Base-by-base conservation (phyloP, 2,113 vertebrate species). In the Oryzias celebensis region DNA sequence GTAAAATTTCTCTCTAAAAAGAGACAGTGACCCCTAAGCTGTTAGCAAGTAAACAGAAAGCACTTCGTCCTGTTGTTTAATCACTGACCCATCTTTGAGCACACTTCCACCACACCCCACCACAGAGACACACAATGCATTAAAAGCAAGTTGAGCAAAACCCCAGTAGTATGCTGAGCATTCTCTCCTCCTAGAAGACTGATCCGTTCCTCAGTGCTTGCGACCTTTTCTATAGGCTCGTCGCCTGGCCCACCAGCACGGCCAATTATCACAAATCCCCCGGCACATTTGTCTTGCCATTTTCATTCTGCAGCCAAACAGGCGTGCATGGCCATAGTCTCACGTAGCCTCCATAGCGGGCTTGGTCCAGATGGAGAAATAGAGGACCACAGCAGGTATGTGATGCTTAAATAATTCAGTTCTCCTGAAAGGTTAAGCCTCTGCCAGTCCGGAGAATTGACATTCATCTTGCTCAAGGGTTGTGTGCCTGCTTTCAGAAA, bases 391-490 rank as follows among this genome's bases (percentile, higher is more conserved):
- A 85, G 87, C 86, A 88, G 87, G 86, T 87, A 90, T 87, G 82
- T 76, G 73, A 74, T 65, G 83, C 79, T 88, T 92, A 88, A 93
- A 92, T 92, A 90, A 92, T 93, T 92, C 91, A 93, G 89, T 85
- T 86, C 77, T 78, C 80, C 83, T 75, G 83, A 92, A 92, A 92
- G 91, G 91, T 91, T 91, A 91, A 80, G 80, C 78, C 82, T 85
- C 78, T 65, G 69, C 79, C 75, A 41, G 79, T 69, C 78, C 85
- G 78, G 73, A 62, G 24, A 83, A 81, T 89, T 89, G 88, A 92
- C 90, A 91, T 91, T 91, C 90, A 87, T 88, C 81, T 71, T 65
- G 79, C 85, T 85, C 86, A 68, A 53, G 74, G 91, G 87, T 82
- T 65, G 28, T 47, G 57, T 68, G 22, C 60, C 58, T 63, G 41